A percentile compares a stretch with the other conserved stretches of the same genome.
Conservation (phyloP, 2,797 vertebrate genomes). For the Cyclopterus lumpus region DNA sequence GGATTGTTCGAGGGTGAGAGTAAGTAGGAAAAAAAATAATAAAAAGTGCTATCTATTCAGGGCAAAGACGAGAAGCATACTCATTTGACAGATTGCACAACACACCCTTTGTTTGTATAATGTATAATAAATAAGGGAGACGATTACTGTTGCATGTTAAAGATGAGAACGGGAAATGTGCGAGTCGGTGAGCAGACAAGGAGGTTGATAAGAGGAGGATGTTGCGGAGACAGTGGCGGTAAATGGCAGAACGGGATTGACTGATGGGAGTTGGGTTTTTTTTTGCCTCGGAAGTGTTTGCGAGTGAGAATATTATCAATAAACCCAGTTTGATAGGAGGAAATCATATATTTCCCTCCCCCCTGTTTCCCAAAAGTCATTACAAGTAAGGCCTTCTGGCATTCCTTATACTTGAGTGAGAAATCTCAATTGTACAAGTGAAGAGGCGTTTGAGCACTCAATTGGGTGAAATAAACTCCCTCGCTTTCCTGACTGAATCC, state of each 20-base stretch:
- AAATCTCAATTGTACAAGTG: slow-evolving; percentile 51
- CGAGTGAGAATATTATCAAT: too few species aligned
- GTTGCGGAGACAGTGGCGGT: slow-evolving; percentile 51
- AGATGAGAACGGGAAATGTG: slow-evolving; percentile 64
- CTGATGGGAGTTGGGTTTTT: too few species aligned
- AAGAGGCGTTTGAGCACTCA: slow-evolving; percentile 63
- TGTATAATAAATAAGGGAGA: slow-evolving; percentile 72
- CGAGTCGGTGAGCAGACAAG: slow-evolving; percentile 45
- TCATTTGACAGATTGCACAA: slow-evolving; percentile 45
- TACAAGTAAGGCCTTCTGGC: slow-evolving; percentile 49
- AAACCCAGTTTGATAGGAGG: slow-evolving; percentile 33
- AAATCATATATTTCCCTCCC: slow-evolving; percentile 48
- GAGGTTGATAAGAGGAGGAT: slow-evolving; percentile 42
- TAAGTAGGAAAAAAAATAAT: slow-evolving; percentile 23
- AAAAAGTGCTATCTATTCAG: slow-evolving; percentile 30
- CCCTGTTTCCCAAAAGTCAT: slow-evolving; percentile 47
- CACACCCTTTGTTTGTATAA: slow-evolving; percentile 49
- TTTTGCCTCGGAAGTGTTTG: slow-evolving; percentile 15
- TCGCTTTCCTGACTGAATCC: slow-evolving; percentile 60
- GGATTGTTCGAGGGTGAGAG: slow-evolving; percentile 20
- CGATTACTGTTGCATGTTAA: slow-evolving; percentile 60
- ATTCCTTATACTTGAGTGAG: slow-evolving; percentile 46
- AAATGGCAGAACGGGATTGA: slow-evolving; percentile 36
- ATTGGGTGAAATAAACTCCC: slow-evolving; percentile 62
- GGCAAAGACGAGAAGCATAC: neutral